Conservation (phyloP, 2,888 invertebrate species). For the Cantharis rufa region DNA sequence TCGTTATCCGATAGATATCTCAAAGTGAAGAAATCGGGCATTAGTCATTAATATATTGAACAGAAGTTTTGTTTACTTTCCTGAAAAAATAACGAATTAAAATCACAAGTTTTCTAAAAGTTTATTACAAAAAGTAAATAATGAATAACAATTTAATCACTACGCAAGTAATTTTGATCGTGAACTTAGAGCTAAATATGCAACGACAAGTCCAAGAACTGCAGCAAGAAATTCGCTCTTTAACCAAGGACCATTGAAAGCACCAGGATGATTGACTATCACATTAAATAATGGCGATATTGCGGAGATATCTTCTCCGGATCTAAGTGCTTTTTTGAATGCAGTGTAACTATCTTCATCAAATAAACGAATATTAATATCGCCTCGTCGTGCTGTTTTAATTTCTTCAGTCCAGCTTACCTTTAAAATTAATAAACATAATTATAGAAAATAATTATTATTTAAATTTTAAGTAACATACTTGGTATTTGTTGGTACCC, state of each 20-base stretch:
- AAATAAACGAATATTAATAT: slow-evolving; percentile 77
- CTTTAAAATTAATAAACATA: slow-evolving; percentile 54
- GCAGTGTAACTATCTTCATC: slow-evolving; percentile 93
- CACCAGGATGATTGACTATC: slow-evolving; percentile 73
- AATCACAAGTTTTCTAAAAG: not conserved
- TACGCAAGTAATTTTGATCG: slow-evolving; percentile 80
- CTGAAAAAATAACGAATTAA: not conserved
- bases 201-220: slow-evolving; percentile 74
- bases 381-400: slow-evolving; percentile 79
- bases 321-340: slow-evolving; percentile 78
- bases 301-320: slow-evolving; percentile 69
- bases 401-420: slow-evolving; percentile 94
- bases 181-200: slow-evolving; percentile 84
- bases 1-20: no score
- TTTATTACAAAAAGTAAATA: slow-evolving; percentile 6
- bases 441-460: slow-evolving; percentile 3
- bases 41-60: no score
- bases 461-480: slow-evolving; percentile 54
- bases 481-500: slow-evolving; percentile 82
- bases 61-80: no score
- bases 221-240: slow-evolving; percentile 91
- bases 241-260: slow-evolving; percentile 90
- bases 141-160: slow-evolving; percentile 30
- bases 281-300: slow-evolving; percentile 75
- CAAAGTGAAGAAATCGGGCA: no score